Base-by-base conservation (phyloP, 2,113 vertebrate species). In the Rissa tridactyla region DNA sequence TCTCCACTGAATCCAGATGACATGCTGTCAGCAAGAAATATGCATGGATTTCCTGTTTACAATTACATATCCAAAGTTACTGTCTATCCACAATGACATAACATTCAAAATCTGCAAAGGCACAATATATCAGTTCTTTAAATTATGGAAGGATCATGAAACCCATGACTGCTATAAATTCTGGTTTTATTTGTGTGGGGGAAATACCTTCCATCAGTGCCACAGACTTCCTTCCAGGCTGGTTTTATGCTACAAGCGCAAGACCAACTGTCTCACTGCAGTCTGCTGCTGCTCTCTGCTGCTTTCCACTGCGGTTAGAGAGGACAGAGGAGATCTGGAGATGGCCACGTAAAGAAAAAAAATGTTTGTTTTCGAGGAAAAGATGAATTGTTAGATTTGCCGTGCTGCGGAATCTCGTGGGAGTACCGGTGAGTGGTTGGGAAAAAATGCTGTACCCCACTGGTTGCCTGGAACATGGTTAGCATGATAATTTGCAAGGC, bases 261-360 rank as follows among this genome's bases (percentile, higher is more conserved):
- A 73, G 77, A 60, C 36, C 23, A 26, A 17, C 55, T 17, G 54
- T 69, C 71, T 87, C 82, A 73, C 1, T 75, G 83, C 96, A 96
- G 96, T 86, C 93, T 97, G 92, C 95, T 97, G 93, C 96, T 97
- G 96, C 96, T 97, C 96, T 96, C 96, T 97, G 92, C 96, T 96
- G 96, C 96, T 97, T 91, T 12, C 86, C 80, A 9, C 4, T 18
- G 40, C 34, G 0, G n/a, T 40, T 19, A n/a, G 94, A 93, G 57
- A 81, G 96, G 42, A 29, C 81, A 4, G 86, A 49, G 79, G 70
- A 73, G 89, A 82, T 2, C 47, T 22, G 11, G 54, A 36, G 79
- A 27, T 72, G 81, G 78, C 84, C 93, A 64, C 0, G 2, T 21
- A 23, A 5, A 69, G 64, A 27, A 82, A 76, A 71, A 4, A 26